Conservation (phyloP, 1,140 invertebrate genomes). For the Sesamia nonagrioides region DNA sequence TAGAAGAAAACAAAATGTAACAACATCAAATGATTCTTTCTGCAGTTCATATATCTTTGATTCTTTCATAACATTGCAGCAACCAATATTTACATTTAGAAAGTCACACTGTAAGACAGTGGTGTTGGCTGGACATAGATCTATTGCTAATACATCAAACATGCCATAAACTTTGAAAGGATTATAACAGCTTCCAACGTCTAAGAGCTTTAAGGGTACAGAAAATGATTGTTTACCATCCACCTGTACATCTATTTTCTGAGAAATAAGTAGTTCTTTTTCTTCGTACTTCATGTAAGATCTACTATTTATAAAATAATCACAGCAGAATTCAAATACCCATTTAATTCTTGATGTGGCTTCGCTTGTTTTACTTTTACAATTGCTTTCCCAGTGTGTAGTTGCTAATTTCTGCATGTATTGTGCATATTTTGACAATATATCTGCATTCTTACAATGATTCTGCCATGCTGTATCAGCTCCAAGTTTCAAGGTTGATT, state of each 20-base stretch:
- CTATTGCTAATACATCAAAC: constrained; percentile 93
- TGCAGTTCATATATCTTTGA: constrained; percentile 81
- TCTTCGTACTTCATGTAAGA: constrained; percentile 86
- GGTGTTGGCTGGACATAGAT: constrained; percentile 92
- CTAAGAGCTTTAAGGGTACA: constrained; percentile 89
- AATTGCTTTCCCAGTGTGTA: constrained; percentile 91
- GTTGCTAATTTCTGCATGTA: constrained; percentile 93
- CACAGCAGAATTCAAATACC: constrained; percentile 89
- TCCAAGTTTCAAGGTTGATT: constrained; percentile 65
- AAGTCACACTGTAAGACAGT: constrained; percentile 95
- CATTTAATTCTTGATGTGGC: constrained; percentile 91
- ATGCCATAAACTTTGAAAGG: constrained; percentile 91
- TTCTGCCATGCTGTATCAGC: constrained; percentile 90
- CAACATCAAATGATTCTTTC: constrained; percentile 90
- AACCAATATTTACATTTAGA: constrained; percentile 88
- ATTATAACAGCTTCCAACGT: constrained; percentile 98
- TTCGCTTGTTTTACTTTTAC: constrained; percentile 77
- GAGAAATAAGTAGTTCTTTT: constrained; percentile 87
- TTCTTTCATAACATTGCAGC: constrained; percentile 68
- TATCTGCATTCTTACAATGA: constrained; percentile 89
- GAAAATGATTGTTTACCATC: constrained; percentile 63
- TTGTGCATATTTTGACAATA: constrained; percentile 91
- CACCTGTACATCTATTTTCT: constrained; percentile 74
- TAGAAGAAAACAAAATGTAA: constrained; percentile 95
- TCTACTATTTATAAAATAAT: constrained; percentile 91